phyloP scores from a whole-genome alignment of 2,113 vertebrate species.

The Pituophis catenifer region DNA sequence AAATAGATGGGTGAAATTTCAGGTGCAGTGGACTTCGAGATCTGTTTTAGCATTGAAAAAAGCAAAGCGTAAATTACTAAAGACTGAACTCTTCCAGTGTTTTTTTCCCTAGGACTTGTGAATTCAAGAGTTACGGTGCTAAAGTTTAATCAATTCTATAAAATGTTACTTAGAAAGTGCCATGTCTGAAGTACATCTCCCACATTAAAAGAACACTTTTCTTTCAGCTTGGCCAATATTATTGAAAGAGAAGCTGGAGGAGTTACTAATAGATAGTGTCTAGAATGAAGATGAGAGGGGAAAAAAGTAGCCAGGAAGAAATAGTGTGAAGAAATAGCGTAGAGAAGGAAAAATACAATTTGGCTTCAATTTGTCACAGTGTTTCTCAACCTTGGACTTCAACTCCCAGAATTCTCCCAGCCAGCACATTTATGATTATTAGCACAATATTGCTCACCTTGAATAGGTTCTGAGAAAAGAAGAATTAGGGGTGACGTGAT shows the following conservation, averaged over 20 bases:
- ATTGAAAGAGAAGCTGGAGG: conserved; percentile 52
- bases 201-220: conserved; percentile 78
- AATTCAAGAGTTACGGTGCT: conserved; percentile 78
- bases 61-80: conserved; percentile 63
- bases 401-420: neutral
- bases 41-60: conserved; percentile 61
- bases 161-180: conserved; percentile 77
- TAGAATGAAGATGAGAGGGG: conserved; percentile 34
- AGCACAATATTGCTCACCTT: neutral
- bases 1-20: conserved; percentile 48
- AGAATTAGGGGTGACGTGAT: no score
- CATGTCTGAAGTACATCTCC: conserved; percentile 72
- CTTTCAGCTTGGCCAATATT: conserved; percentile 58
- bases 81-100: conserved; percentile 62
- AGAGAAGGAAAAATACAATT: conserved; percentile 37
- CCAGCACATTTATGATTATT: neutral
- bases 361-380: conserved; percentile 2
- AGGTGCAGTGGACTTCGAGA: conserved; percentile 56
- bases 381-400: neutral
- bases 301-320: conserved; percentile 22
- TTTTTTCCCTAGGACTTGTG: conserved; percentile 69
- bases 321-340: conserved; percentile 28
- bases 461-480: neutral
- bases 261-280: conserved; percentile 63
- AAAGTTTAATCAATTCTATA: conserved; percentile 81